These are phyloP conservation scores for Rhinolophus ferrumequinum DNA, from an alignment of 2,113 vertebrate genomes.

Conservation along the genomic window DNA sequence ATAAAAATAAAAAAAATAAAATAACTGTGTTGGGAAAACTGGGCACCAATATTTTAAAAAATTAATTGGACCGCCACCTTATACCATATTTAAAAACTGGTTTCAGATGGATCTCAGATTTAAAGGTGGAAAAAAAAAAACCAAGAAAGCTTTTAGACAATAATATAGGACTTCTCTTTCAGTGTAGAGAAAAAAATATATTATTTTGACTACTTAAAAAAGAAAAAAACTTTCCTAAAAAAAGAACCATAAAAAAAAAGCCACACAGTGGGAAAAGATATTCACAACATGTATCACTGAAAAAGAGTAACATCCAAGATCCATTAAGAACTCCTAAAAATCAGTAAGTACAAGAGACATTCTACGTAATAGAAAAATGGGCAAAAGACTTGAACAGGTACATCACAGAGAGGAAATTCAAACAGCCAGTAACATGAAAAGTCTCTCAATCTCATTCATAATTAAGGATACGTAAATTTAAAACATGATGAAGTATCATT, in stretches of 20 bases:
- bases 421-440: slow-evolving; percentile 19
- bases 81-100: not conserved
- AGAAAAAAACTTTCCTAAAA: not conserved
- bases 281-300: not conserved
- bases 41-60: not conserved
- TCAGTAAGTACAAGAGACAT: not conserved
- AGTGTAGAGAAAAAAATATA: not conserved
- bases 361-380: slow-evolving; percentile 12
- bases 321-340: not conserved
- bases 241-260: slow-evolving; percentile 1
- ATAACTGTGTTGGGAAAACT: not conserved
- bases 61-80: not conserved
- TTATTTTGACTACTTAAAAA: not conserved
- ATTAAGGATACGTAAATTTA: slow-evolving; percentile 19
- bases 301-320: not conserved
- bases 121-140: not conserved
- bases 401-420: slow-evolving; percentile 40
- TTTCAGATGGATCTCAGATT: slow-evolving; percentile 1
- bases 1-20: not conserved
- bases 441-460: not conserved
- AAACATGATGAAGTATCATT: slow-evolving; percentile 30
- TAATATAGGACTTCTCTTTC: not conserved
- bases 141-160: not conserved
- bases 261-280: not conserved
- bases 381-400: not conserved